Conservation (phyloP, 2,797 vertebrate genomes). For the Furcifer pardalis region DNA sequence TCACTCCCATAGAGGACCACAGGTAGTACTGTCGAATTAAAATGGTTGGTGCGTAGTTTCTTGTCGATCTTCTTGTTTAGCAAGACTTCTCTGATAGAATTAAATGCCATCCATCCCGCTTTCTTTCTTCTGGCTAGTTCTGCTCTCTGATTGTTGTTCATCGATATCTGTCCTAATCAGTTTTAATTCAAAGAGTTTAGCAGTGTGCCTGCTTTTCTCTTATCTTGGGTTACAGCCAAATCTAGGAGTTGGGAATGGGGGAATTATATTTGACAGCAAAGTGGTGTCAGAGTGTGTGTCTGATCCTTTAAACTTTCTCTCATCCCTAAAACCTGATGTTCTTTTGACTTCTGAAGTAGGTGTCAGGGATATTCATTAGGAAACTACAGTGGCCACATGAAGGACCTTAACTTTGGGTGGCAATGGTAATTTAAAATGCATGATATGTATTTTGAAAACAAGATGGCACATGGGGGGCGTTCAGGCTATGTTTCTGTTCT, state of each 20-base stretch:
- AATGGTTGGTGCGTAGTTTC: too few species aligned
- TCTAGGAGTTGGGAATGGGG: background rate
- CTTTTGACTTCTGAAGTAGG: background rate
- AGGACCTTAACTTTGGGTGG: background rate
- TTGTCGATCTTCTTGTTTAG: too few species aligned
- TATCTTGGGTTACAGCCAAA: background rate
- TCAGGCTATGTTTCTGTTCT: slow-evolving; percentile 24
- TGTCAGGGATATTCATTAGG: background rate
- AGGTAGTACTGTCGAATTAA: too few species aligned
- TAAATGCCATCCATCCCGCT: too few species aligned
- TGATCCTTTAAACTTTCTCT: background rate
- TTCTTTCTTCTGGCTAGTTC: too few species aligned
- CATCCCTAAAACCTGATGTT: background rate
- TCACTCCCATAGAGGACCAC: too few species aligned
- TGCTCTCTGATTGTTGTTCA: too few species aligned
- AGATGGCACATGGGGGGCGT: background rate
- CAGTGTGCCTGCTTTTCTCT: background rate
- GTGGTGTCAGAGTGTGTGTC: too few species aligned
- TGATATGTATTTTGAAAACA: slow-evolving; percentile 18
- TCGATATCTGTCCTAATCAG: too few species aligned
- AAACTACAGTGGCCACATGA: background rate
- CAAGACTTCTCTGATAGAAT: too few species aligned
- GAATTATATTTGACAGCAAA: background rate
- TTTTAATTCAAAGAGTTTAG: background rate
- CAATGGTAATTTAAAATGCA: background rate